phyloP scores from a whole-genome alignment of 2,888 invertebrate species.

The Lamproptera curius region DNA sequence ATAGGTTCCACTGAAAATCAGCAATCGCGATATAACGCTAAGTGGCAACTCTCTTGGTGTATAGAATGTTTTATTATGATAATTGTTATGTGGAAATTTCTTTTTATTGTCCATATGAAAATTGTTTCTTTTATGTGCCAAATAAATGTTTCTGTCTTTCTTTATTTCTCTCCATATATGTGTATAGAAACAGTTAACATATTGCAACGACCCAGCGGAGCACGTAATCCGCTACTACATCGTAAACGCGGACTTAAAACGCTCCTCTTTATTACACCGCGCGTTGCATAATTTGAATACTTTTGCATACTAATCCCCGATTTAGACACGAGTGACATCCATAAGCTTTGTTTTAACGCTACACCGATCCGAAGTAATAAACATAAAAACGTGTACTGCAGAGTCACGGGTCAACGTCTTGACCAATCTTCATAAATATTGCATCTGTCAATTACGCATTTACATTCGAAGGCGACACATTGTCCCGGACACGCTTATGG shows the following conservation, averaged over 20 bases:
- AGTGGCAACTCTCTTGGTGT: no score
- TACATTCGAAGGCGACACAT: constrained; percentile 22
- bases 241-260: constrained; percentile 6
- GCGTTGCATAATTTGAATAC: constrained; percentile 20
- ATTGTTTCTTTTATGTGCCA: no score
- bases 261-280: constrained; percentile 8
- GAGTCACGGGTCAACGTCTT: constrained; percentile 39
- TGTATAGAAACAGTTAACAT: no score
- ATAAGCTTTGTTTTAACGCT: constrained; percentile 28
- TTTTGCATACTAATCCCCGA: constrained; percentile 17
- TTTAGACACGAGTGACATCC: constrained; percentile 4
- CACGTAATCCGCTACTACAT: constrained; percentile 6
- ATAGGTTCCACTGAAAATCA: no score
- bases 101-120: no score
- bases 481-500: constrained; percentile 30
- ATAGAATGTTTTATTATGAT: no score
- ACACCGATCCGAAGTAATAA: constrained; percentile 31
- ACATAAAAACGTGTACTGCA: constrained; percentile 33
- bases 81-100: no score
- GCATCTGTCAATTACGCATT: constrained; percentile 26
- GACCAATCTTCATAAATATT: constrained; percentile 29
- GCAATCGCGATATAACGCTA: no score
- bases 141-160: no score
- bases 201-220: no score
- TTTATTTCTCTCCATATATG: no score